Evolutionary conservation across 1,140 invertebrate genomes (phyloP), one percentile per base, ranked within the genome.

Genomic region (Drosophila repleta): DNA sequence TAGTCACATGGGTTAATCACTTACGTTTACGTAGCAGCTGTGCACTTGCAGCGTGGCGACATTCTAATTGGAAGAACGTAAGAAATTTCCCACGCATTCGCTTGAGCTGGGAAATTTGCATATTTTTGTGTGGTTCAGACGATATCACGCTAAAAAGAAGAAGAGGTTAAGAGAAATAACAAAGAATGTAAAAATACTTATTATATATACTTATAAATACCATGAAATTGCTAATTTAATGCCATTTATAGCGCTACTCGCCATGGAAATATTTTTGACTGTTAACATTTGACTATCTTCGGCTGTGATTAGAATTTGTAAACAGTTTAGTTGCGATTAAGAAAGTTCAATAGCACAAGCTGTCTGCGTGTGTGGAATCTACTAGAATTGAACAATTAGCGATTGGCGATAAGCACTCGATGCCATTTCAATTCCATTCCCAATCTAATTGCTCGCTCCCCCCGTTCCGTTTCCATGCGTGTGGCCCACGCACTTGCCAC

Each of bases 1-100:
- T 45, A 56, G 43, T 70, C 67, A 64, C 67, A 70, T 64, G 67
- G 60, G 41, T 70, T 70, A 69, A 63, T 70, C 67, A 69, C 20
- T 53, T 13, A 15, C 7, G 11, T 46, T 21, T 21, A 15, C 43
- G 29, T 18, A 55, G 53, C 46, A 67, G 21, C 17, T 21, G 11
- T 32, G 17, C 39, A 51, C 62, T 39, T 67, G 51, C 26, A 39
- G 13, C 26, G 6, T 10, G 11, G 0, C 46, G 13, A 0, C 48
- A 46, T 5, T 46, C 18, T n/a, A 13, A 46, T 21, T 20, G 18
- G 11, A 21, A 46, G 32, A 2, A 3, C 10, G 3, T 13, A 11
- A 11, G 0, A 35, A 35, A 35, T 35, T 35, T 35, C 32, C 32
- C 32, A 35, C 32, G 11, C 32, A 35, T 11, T 3, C 11, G 11